A percentile compares a stretch with the other conserved stretches of the same genome.
Conservation (phyloP, 2,888 invertebrate genomes). For the Xestia ashworthii region DNA sequence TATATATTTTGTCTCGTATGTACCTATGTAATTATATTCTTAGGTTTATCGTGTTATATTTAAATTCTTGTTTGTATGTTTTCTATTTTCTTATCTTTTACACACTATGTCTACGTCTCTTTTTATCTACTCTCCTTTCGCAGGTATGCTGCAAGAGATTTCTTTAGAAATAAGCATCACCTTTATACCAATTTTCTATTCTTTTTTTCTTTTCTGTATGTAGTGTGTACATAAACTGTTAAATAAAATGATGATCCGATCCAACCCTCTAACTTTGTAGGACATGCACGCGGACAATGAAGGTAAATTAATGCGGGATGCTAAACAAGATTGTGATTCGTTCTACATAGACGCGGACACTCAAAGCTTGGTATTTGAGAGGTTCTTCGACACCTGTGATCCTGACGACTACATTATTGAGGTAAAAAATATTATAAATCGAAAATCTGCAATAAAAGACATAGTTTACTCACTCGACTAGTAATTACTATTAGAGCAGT, state of each 20-base stretch:
- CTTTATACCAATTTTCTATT: too few relatives aligned
- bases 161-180: too few relatives aligned
- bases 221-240: too few relatives aligned
- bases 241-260: background rate
- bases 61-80: too few relatives aligned
- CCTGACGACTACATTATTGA: conserved; percentile 95
- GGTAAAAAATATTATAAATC: conserved; percentile 81
- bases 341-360: conserved; percentile 91
- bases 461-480: background rate
- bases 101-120: too few relatives aligned
- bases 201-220: too few relatives aligned
- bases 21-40: too few relatives aligned
- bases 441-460: background rate
- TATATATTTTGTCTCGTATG: too few relatives aligned
- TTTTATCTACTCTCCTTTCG: too few relatives aligned
- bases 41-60: too few relatives aligned
- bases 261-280: conserved; percentile 80
- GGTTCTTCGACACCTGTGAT: conserved; percentile 97
- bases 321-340: conserved; percentile 93
- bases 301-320: conserved; percentile 92
- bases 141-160: too few relatives aligned
- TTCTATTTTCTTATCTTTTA: too few relatives aligned
- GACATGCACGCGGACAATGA: conserved; percentile 93
- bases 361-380: conserved; percentile 93
- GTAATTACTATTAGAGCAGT: background rate